Percentiles rank a stretch among this genome's conserved stretches.
Conservation (phyloP, 2,797 vertebrate species). For the Clarias pachynema region DNA sequence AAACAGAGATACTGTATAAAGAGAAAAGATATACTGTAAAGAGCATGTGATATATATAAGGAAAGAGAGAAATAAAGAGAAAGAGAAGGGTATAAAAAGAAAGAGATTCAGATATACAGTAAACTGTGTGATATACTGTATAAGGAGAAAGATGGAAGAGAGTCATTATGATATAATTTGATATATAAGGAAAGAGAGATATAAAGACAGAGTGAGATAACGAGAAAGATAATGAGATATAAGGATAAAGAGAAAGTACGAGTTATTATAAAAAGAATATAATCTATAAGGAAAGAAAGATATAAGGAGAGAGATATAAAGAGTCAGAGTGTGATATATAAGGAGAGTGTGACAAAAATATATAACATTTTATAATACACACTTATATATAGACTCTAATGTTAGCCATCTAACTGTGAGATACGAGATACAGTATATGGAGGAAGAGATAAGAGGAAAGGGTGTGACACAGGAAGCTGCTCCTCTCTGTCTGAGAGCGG, state of each 20-base stretch:
- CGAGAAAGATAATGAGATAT: neutral
- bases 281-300: neutral
- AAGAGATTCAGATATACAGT: neutral
- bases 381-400: too few species aligned
- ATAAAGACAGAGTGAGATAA: constrained; percentile 35
- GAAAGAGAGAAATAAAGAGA: constrained; percentile 31
- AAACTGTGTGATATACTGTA: neutral
- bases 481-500: constrained; percentile 38
- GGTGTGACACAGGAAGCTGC: constrained; percentile 56
- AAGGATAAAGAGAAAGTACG: neutral
- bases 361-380: too few species aligned
- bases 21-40: neutral
- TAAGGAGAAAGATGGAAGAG: neutral
- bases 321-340: constrained; percentile 39
- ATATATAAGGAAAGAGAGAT: neutral
- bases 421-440: constrained; percentile 41
- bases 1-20: too few species aligned
- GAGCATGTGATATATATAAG: neutral
- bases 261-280: neutral
- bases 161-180: neutral
- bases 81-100: constrained; percentile 54
- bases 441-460: constrained; percentile 58
- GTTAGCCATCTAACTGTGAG: too few species aligned
- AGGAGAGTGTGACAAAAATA: too few species aligned
- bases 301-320: neutral